Conservation (phyloP, 2,113 vertebrate genomes). For the Todiramphus chloris region DNA sequence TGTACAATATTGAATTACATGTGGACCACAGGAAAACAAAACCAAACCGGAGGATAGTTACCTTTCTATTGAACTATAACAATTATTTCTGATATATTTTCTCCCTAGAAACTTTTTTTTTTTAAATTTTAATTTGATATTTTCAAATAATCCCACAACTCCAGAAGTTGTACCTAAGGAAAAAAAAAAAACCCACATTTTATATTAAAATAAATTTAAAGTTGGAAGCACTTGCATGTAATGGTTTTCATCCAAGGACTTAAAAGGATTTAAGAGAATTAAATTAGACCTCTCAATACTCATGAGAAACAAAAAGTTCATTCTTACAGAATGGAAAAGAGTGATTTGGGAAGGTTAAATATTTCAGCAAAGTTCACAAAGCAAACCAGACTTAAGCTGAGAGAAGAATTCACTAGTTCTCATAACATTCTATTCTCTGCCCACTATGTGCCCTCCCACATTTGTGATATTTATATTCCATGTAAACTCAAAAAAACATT, state of each 20-base stretch:
- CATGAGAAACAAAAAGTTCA: not conserved
- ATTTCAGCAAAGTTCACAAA: not conserved
- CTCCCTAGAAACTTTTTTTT: not conserved
- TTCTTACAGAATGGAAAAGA: not conserved
- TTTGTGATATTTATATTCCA: not conserved
- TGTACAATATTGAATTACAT: not conserved
- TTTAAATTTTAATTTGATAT: not conserved
- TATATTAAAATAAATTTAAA: not conserved
- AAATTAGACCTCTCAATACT: not conserved
- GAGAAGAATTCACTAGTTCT: not conserved
- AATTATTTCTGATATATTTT: not conserved
- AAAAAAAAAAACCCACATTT: not conserved
- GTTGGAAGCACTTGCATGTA: not conserved
- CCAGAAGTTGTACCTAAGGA: not conserved
- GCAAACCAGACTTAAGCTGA: not conserved
- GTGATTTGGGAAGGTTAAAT: not conserved
- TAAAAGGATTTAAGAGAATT: constrained; percentile 31
- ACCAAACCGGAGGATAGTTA: not conserved
- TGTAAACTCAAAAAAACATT: not conserved
- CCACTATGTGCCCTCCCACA: not conserved
- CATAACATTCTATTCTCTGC: not conserved
- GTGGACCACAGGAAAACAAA: not conserved
- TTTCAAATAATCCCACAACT: not conserved
- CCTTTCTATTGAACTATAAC: not conserved
- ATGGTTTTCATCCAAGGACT: not conserved